These are phyloP conservation scores for Mola mola DNA, from an alignment of 2,113 vertebrate genomes.

Conservation along the genomic window DNA sequence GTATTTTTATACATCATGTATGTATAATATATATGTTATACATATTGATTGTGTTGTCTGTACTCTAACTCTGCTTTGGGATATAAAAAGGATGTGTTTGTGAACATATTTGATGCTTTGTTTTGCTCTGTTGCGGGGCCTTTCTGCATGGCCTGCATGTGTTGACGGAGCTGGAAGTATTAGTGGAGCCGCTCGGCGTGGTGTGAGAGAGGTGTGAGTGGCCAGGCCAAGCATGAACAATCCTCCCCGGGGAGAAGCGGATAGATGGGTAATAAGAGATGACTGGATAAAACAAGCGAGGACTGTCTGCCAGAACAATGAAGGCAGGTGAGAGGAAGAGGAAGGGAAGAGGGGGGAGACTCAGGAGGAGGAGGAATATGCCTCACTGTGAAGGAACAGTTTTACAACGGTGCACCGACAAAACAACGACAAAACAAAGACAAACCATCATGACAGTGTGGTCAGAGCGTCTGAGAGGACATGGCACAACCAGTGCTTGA, in stretches of 20 bases:
- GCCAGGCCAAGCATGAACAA: constrained; percentile 63
- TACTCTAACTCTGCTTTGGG: too few species aligned
- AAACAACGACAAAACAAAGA: too few species aligned
- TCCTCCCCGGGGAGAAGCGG: constrained; percentile 31
- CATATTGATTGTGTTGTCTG: too few species aligned
- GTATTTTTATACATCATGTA: too few species aligned
- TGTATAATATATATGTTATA: too few species aligned
- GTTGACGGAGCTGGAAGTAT: constrained; percentile 30
- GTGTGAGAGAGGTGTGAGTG: constrained; percentile 58
- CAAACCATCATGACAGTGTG: too few species aligned
- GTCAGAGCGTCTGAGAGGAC: too few species aligned
- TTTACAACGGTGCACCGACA: too few species aligned
- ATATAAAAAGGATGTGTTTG: too few species aligned
- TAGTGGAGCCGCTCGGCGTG: constrained; percentile 38
- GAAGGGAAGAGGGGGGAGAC: neutral
- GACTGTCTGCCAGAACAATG: constrained; percentile 53
- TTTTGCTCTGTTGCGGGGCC: constrained; percentile 3
- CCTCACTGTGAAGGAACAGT: neutral
- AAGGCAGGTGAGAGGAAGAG: constrained; percentile 1
- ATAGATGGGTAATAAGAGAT: constrained; percentile 60
- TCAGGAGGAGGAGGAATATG: neutral
- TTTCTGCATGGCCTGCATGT: constrained; percentile 24
- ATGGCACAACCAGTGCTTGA: too few species aligned
- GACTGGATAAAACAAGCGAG: constrained; percentile 55
- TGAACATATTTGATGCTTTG: neutral